phyloP scores from a whole-genome alignment of 2,113 vertebrate genomes.

The Mixornis gularis region DNA sequence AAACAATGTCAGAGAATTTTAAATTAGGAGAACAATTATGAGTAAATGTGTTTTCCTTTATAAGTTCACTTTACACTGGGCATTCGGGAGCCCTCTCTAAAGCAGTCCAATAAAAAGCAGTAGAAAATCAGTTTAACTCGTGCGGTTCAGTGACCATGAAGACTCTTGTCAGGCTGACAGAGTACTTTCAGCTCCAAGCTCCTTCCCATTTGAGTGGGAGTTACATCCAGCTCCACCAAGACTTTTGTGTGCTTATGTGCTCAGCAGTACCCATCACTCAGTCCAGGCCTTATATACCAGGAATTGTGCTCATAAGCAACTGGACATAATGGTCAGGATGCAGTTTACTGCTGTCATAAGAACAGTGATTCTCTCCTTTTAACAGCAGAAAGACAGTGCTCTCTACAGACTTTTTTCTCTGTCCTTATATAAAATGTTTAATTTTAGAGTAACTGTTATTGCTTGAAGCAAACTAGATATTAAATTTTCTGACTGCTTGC shows the following conservation, averaged over 20 bases:
- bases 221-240: neutral
- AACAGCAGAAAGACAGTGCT: neutral
- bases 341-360: neutral
- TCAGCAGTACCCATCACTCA: neutral
- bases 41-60: neutral
- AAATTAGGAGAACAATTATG: neutral
- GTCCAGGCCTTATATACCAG: neutral
- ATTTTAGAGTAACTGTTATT: neutral
- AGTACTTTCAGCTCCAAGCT: neutral
- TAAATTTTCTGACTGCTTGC: neutral
- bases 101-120: neutral
- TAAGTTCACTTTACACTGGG: neutral
- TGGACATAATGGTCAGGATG: neutral
- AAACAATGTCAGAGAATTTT: neutral
- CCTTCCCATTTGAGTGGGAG: neutral
- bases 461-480: neutral
- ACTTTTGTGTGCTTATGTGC: neutral
- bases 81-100: neutral
- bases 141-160: neutral
- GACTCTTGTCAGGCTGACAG: neutral
- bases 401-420: neutral
- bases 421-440: neutral
- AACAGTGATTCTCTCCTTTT: neutral
- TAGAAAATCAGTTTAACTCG: neutral
- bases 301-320: neutral